Conservation (phyloP, 2,888 invertebrate species). For the Sinelater perroti region DNA sequence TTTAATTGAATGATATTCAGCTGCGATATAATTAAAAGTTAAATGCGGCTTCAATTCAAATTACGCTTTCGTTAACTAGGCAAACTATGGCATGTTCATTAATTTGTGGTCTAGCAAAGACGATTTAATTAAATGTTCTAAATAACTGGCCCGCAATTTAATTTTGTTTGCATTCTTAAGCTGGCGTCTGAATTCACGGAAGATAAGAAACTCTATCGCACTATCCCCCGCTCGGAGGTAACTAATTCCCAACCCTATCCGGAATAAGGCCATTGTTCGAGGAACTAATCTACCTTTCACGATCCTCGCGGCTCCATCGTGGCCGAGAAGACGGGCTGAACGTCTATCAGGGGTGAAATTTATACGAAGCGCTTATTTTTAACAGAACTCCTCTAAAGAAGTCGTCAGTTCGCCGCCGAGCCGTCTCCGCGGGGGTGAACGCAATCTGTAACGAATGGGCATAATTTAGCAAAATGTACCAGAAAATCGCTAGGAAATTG, state of each 20-base stretch:
- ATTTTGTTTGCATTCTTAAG: too few species aligned
- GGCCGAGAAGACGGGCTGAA: constrained; percentile 13
- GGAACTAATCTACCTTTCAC: constrained; percentile 1
- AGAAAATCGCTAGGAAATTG: constrained; percentile 23
- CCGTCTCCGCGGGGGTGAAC: constrained; percentile 3
- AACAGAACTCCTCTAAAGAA: constrained; percentile 16
- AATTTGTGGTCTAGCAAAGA: too few species aligned
- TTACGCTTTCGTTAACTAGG: too few species aligned
- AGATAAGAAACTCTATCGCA: too few species aligned
- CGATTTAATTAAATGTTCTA: too few species aligned
- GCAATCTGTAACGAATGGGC: constrained; percentile 17
- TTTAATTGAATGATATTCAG: too few species aligned
- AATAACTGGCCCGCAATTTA: too few species aligned
- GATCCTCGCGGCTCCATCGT: constrained; percentile 5
- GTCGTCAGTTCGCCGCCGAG: constrained; percentile 5
- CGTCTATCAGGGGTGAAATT: constrained; percentile 20
- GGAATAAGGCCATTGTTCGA: constrained; percentile 1
- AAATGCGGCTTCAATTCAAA: too few species aligned
- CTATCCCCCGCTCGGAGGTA: too few species aligned
- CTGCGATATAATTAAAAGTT: too few species aligned
- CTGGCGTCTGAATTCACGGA: too few species aligned
- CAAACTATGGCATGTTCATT: too few species aligned
- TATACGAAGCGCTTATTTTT: constrained; percentile 18
- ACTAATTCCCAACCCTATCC: background rate
- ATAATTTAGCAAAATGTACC: constrained; percentile 21